Conservation (phyloP, 37 sponge, comb jelly and placozoan species). For the Petrosia ficiformis region DNA sequence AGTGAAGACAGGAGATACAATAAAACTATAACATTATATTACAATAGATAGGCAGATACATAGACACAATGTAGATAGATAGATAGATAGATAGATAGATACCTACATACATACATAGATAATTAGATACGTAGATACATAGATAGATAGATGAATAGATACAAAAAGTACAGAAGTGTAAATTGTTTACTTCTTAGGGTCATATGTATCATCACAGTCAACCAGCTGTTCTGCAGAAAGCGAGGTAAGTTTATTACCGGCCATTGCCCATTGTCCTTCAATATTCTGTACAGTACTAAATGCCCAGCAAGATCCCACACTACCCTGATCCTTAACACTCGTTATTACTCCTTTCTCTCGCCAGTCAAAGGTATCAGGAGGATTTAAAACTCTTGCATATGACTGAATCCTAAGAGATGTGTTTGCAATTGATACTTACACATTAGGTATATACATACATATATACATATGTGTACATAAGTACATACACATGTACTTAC, state of each 20-base stretch:
- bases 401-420: neutral
- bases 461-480: too few relatives aligned
- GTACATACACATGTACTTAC: too few relatives aligned
- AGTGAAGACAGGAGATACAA: neutral
- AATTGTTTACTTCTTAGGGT: constrained; percentile 40
- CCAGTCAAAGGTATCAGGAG: constrained; percentile 74
- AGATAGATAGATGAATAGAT: too few relatives aligned
- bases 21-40: neutral
- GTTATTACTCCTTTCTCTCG: constrained; percentile 60
- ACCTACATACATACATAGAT: too few relatives aligned
- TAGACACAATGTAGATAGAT: too few relatives aligned
- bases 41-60: neutral
- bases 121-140: too few relatives aligned
- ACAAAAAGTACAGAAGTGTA: neutral
- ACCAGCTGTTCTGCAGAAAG: constrained; percentile 76
- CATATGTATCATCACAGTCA: constrained; percentile 81
- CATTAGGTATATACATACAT: neutral
- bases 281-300: constrained; percentile 81
- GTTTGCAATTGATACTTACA: neutral
- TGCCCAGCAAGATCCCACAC: constrained; percentile 84
- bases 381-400: neutral
- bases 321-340: constrained; percentile 77
- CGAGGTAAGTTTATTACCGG: constrained; percentile 27
- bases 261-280: constrained; percentile 84
- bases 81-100: too few relatives aligned